Base-by-base conservation (phyloP, 2,888 invertebrate genomes). In the Aromia moschata region DNA sequence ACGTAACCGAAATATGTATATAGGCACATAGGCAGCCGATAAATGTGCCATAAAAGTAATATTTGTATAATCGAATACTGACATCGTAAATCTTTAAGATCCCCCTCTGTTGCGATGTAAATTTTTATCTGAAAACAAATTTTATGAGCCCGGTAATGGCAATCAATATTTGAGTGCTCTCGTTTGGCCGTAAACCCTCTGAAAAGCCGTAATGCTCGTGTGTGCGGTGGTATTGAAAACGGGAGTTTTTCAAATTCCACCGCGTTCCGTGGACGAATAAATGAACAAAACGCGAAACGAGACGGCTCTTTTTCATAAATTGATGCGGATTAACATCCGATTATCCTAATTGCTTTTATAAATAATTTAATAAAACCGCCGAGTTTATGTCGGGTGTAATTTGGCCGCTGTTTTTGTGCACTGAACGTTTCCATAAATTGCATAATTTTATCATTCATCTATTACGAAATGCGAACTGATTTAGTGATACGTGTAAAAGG, bases 1-100 rank as follows among this genome's bases (percentile, higher is more conserved):
- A n/a, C n/a, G n/a, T n/a, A n/a, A n/a, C n/a, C 25, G 25, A 7
- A 25, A 25, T 7, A 25, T 7, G 25, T n/a, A 47, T 47, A 47
- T 36, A 40, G 38, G 47, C 36, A 36, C 45, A 36, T 40, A 17
- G 46, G 51, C n/a, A n/a, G n/a, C n/a, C 45, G 56, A 56, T 51
- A 60, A 52, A 60, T 51, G 47, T 20, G 56, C 56, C 36, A 36
- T 56, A 56, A 60, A 56, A 47, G 38, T 60, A 60, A 60, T 57
- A 60, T 56, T 57, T 57, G n/a, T 30, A 52, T 52, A 52, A 52
- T 41, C 52, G 40, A 52, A 52, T 41, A 52, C 41, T 52, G 18
- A 40, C 17, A 12, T 31, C 30, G 16, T 52, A 52, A 52, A 52
- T 52, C 52, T 52, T 52, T 52, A 40, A 31, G 41, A 41, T 41